phyloP scores from a whole-genome alignment of 2,797 vertebrate species.

The Emydoidea blandingii region DNA sequence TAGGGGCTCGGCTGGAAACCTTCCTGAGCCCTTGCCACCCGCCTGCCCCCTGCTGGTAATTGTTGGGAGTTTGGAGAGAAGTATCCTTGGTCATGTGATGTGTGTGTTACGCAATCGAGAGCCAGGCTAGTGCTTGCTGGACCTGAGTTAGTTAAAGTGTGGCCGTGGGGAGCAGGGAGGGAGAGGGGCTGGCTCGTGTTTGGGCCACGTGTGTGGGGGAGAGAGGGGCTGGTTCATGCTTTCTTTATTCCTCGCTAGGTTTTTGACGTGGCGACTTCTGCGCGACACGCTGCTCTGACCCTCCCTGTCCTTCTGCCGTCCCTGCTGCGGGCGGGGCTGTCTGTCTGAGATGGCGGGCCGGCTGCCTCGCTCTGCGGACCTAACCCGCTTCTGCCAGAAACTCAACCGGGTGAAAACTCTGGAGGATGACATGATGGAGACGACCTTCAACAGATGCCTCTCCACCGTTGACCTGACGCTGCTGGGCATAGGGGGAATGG shows the following conservation, averaged over 20 bases:
- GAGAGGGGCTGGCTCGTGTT: too few relatives aligned
- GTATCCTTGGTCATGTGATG: not conserved
- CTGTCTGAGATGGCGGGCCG: conserved; percentile 84
- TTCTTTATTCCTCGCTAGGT: conserved; percentile 7
- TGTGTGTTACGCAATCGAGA: not conserved
- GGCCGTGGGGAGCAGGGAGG: not conserved
- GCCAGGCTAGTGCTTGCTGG: not conserved
- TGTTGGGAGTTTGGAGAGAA: not conserved
- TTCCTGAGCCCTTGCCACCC: not conserved
- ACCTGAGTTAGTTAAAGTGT: too few relatives aligned
- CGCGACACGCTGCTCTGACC: fast-evolving
- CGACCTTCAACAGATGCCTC: conserved; percentile 92
- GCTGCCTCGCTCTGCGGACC: conserved; percentile 81
- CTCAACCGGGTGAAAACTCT: conserved; percentile 94
- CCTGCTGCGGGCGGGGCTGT: fast-evolving
- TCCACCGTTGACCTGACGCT: conserved; percentile 93
- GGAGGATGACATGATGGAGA: conserved; percentile 94
- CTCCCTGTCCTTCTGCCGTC: not conserved
- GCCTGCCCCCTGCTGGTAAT: not conserved
- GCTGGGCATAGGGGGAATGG: conserved; percentile 94
- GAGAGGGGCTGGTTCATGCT: not conserved
- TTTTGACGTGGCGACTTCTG: not conserved
- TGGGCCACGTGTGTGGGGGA: too few relatives aligned
- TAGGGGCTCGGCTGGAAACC: not conserved
- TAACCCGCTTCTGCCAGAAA: conserved; percentile 90